Conservation (phyloP, 2,113 vertebrate species). For the Hassar affinis region DNA sequence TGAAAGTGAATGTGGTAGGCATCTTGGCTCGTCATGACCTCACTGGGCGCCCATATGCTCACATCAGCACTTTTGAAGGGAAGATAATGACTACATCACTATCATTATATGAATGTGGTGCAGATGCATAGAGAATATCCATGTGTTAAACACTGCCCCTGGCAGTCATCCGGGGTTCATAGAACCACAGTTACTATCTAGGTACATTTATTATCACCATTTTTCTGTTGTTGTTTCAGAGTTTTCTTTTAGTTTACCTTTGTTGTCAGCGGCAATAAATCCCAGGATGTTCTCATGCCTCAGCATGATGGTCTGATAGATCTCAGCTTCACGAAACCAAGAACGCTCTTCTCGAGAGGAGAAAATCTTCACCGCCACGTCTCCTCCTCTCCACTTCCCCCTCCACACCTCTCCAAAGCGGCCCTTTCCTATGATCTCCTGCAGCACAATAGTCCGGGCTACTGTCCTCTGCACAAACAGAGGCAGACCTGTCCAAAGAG, state of each 20-base stretch:
- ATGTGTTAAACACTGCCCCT: neutral
- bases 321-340: constrained; percentile 96
- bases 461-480: constrained; percentile 93
- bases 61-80: neutral
- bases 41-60: neutral
- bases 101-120: neutral
- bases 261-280: constrained; percentile 94
- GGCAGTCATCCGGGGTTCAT: neutral
- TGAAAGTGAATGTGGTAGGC: neutral
- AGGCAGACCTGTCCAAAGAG: constrained; percentile 77
- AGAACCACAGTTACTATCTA: neutral
- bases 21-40: neutral
- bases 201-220: neutral
- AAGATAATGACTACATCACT: neutral
- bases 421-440: constrained; percentile 95
- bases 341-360: constrained; percentile 93
- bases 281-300: constrained; percentile 95
- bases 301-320: constrained; percentile 95
- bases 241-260: constrained; percentile 73
- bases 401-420: constrained; percentile 96
- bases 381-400: constrained; percentile 88
- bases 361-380: constrained; percentile 97
- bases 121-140: neutral
- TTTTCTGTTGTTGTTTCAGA: neutral
- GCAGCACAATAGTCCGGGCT: constrained; percentile 91